These are phyloP conservation scores for Paragorgia papillata DNA, from an alignment of 92 coral and sea anemone genomes.

Conservation along the genomic window DNA sequence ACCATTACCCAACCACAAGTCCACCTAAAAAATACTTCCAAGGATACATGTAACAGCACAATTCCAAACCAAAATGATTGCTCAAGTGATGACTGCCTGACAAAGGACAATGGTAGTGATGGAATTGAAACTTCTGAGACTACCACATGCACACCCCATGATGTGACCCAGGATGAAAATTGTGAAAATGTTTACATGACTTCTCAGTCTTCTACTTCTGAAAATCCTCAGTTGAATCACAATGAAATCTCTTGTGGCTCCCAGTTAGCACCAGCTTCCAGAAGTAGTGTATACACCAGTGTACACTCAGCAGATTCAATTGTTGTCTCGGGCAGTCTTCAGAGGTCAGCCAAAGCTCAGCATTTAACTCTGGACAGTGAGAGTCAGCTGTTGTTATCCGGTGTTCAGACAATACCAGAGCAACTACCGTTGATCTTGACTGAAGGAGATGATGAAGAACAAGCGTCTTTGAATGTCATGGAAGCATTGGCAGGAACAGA, in stretches of 20 bases:
- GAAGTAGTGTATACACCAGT: not conserved
- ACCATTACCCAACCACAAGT: not conserved
- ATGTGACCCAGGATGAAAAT: not conserved
- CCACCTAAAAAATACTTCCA: too few species aligned
- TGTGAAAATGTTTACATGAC: not conserved
- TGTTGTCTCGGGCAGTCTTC: not conserved
- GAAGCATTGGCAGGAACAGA: constrained; percentile 60
- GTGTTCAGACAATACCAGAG: constrained; percentile 35
- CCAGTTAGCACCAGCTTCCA: not conserved
- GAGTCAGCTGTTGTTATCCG: constrained; percentile 34
- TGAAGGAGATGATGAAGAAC: constrained; percentile 91
- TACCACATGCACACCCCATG: not conserved
- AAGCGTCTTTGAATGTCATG: constrained; percentile 54
- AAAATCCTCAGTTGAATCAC: not conserved
- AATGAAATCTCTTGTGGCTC: not conserved
- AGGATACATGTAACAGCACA: too few species aligned
- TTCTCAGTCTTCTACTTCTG: not conserved
- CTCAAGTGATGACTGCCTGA: not conserved
- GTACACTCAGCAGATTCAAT: not conserved
- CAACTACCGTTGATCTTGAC: constrained; percentile 94
- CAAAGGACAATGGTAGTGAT: not conserved
- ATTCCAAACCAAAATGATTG: not conserved
- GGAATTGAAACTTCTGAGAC: not conserved
- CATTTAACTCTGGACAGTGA: constrained; percentile 18
- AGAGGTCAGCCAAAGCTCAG: not conserved